Evolutionary conservation across 2,797 vertebrate species (phyloP).

Genomic region (Chelmon rostratus): DNA sequence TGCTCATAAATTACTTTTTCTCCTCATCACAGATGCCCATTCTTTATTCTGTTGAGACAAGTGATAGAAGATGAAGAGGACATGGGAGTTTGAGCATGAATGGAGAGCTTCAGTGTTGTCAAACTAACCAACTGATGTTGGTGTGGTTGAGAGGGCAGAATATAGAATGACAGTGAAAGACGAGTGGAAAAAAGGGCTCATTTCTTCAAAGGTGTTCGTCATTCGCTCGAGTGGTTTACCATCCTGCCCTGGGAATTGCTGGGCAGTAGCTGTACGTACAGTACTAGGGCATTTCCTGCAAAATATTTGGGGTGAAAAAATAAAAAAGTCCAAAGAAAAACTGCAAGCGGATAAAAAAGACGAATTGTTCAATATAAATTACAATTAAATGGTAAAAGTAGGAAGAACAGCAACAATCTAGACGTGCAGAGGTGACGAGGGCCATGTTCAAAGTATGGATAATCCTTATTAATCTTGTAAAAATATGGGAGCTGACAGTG

Average conservation of each 20-base stretch:
- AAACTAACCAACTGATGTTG: conserved; percentile 33
- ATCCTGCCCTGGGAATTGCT: conserved; percentile 34
- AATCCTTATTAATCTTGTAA: neutral
- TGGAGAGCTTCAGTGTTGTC: conserved; percentile 37
- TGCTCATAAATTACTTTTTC: conserved; percentile 25
- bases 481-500: neutral
- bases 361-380: neutral
- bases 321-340: conserved; percentile 27
- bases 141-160: conserved; percentile 12
- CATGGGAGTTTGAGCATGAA: conserved; percentile 22
- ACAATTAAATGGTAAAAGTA: conserved; percentile 1
- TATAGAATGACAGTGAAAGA: conserved; percentile 7
- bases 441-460: neutral
- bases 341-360: conserved; percentile 6
- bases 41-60: conserved; percentile 21
- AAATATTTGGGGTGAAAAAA: conserved; percentile 12
- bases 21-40: neutral
- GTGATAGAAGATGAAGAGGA: conserved; percentile 33
- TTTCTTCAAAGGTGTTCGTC: conserved; percentile 53
- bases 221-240: conserved; percentile 31
- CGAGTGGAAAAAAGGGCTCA: conserved; percentile 26
- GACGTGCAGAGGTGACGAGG: neutral
- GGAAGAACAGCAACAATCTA: neutral
- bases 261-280: conserved; percentile 3
- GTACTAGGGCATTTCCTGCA: conserved; percentile 29